Evolutionary conservation across 2,888 invertebrate species (phyloP), one percentile per base, ranked within the genome.

Genomic region (Therioaphis trifolii): DNA sequence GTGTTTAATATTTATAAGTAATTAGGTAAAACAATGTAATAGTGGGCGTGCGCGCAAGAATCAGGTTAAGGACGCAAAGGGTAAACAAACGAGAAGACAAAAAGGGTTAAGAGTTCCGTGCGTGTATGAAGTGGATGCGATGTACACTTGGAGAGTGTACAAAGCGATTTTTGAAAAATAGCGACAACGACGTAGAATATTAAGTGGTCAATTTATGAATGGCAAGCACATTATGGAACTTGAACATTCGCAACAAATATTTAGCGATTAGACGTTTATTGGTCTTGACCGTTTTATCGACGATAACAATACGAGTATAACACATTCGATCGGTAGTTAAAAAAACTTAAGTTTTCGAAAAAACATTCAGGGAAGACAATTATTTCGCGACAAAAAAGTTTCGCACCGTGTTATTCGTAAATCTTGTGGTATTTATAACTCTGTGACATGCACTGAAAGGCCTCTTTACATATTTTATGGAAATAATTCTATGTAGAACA

Each of bases 41-140:
- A 21, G 29, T 7, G 72, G n/a, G 52, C 55, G 55, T 74, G 46
- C 11, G n/a, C 24, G 27, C 11, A 14, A 66, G 14, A 77, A 66
- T 55, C 12, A 24, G 78, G 78, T 79, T 69, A 79, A 79, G 69
- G 24, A 18, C 24, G 21, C 11, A 7, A 21, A 46, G 52, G 21
- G 69, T 69, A 79, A 79, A 79, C 78, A 79, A 79, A 55, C 69
- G 40, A 24, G 12, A 79, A 24, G 68, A 79, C 66, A 79, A 79
- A 79, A 79, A 43, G 68, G 69, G 69, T 55, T 55, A 49, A 78
- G 69, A 55, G n/a, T 43, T 43, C 11, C 18, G 27, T 4, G 58
- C 43, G 4, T 52, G 24, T 52, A n/a, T 55, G 40, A 40, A 40
- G 68, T 66, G 63, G 66, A 68, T 77, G 49, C 12, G 12, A n/a